Conservation (phyloP, 92 coral and sea anemone species). For the Metridium senile region DNA sequence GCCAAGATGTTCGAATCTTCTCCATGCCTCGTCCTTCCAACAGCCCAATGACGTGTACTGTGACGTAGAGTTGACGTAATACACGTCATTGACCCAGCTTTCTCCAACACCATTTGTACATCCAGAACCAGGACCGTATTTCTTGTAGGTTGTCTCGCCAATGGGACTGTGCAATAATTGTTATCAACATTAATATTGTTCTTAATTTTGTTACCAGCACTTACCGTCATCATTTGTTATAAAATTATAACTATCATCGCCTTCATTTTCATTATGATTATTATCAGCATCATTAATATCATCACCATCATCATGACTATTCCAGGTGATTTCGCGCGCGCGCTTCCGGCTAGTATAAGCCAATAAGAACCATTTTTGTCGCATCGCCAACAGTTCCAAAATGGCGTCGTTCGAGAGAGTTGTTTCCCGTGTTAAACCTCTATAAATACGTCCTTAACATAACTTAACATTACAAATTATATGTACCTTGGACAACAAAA, state of each 20-base stretch:
- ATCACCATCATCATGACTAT: not conserved
- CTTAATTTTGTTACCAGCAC: not conserved
- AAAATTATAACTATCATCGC: not conserved
- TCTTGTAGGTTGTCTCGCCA: constrained; percentile 19
- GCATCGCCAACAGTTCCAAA: too few relatives aligned
- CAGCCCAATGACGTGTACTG: constrained; percentile 30
- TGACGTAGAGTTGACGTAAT: constrained; percentile 38
- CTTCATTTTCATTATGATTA: not conserved
- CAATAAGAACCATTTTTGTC: too few relatives aligned
- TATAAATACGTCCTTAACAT: too few relatives aligned
- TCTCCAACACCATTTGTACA: constrained; percentile 33
- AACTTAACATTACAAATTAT: too few relatives aligned
- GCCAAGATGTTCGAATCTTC: constrained; percentile 29
- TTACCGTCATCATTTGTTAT: too few relatives aligned
- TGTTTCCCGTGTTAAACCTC: too few relatives aligned
- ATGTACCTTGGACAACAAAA: too few relatives aligned
- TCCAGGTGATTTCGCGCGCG: too few relatives aligned
- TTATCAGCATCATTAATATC: not conserved
- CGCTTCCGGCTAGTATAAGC: too few relatives aligned
- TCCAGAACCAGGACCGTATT: constrained; percentile 25
- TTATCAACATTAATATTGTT: not conserved
- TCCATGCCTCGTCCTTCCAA: constrained; percentile 35
- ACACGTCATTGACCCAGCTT: constrained; percentile 39
- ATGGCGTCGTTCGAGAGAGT: too few relatives aligned
- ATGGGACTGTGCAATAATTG: constrained; percentile 14